These are phyloP conservation scores for Cyprinus carpio DNA, from an alignment of 2,113 vertebrate genomes.

Conservation along the genomic window DNA sequence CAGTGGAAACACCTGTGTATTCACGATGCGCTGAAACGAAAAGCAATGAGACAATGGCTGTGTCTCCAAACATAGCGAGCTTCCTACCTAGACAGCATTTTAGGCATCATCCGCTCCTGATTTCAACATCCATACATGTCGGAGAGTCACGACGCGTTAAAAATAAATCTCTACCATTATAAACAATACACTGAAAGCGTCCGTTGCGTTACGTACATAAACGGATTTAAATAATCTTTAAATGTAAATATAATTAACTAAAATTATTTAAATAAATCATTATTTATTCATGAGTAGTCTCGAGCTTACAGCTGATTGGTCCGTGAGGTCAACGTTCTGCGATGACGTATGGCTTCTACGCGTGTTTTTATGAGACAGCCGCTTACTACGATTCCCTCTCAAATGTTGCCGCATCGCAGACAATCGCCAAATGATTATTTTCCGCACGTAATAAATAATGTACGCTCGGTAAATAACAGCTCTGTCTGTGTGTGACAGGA, in stretches of 20 bases:
- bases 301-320: constrained; percentile 5
- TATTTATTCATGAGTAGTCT: not conserved
- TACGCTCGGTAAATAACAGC: constrained; percentile 40
- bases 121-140: not conserved
- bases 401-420: not conserved
- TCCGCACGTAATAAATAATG: constrained; percentile 50
- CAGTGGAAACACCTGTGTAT: constrained; percentile 17
- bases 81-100: not conserved
- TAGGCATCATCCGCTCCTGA: not conserved
- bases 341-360: not conserved
- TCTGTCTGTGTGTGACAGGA: constrained; percentile 44
- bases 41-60: not conserved
- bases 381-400: constrained; percentile 55
- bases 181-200: not conserved
- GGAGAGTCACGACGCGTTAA: not conserved
- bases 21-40: not conserved
- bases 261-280: not conserved
- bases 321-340: not conserved
- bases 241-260: not conserved
- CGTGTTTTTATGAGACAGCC: not conserved
- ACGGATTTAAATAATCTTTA: not conserved
- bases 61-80: not conserved
- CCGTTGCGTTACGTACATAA: not conserved
- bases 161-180: not conserved
- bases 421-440: constrained; percentile 39